A percentile compares a stretch with the other conserved stretches of the same genome.
phyloP scores from a whole-genome alignment of 1,140 invertebrate species.

The Drosophila erecta region DNA sequence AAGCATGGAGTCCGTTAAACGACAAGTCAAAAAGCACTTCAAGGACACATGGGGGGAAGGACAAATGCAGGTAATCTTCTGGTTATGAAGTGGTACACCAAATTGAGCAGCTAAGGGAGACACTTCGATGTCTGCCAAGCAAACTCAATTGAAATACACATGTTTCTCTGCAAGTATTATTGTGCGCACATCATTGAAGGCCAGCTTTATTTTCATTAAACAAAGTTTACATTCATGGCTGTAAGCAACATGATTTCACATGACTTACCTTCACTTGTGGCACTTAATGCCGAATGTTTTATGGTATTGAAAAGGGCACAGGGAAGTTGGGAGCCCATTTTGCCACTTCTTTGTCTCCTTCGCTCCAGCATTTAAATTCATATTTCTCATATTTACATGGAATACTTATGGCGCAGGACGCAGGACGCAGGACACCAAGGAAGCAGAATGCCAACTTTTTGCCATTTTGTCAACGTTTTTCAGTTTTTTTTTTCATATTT shows the following conservation, averaged over 20 bases:
- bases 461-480: constrained; percentile 56
- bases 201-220: constrained; percentile 1
- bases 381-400: constrained; percentile 59
- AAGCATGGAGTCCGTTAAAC: constrained; percentile 36
- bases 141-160: no score
- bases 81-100: neutral
- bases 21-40: neutral
- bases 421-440: constrained; percentile 6
- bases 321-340: constrained; percentile 1
- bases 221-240: constrained; percentile 1
- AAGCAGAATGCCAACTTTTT: constrained; percentile 33
- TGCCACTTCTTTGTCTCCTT: constrained; percentile 18
- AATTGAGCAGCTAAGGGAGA: no score
- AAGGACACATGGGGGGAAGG: constrained; percentile 5
- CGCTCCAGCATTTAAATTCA: constrained; percentile 56
- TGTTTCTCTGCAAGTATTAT: no score
- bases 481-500: constrained; percentile 25
- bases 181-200: neutral
- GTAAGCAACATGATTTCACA: constrained; percentile 8
- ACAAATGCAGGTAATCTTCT: constrained; percentile 2
- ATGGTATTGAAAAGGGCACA: constrained; percentile 17
- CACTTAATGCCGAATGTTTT: constrained; percentile 33
- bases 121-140: no score
- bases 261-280: constrained; percentile 14
- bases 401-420: constrained; percentile 48